phyloP scores from a whole-genome alignment of 2,797 vertebrate species.

The Enteromius trimaculatus region DNA sequence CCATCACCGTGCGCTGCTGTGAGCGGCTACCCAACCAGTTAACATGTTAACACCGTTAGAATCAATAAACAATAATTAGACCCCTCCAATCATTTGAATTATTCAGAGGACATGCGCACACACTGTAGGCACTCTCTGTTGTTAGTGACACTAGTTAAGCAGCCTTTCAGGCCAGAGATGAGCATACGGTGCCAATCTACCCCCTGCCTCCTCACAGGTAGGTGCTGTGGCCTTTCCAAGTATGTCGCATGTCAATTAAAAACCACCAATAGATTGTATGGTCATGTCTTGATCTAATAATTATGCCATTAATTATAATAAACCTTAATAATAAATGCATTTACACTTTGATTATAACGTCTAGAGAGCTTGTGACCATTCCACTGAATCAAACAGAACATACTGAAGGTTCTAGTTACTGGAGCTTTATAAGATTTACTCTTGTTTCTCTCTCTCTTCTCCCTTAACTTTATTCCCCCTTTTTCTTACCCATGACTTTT shows the following conservation, averaged over 20 bases:
- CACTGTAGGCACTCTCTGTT: background rate
- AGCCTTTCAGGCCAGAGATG: constrained; percentile 30
- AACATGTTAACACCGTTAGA: background rate
- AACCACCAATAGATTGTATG: constrained; percentile 3
- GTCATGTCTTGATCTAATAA: background rate
- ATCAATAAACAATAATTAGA: constrained; percentile 43
- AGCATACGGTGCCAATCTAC: constrained; percentile 42
- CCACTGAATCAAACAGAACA: constrained; percentile 12
- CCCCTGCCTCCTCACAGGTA: constrained; percentile 32
- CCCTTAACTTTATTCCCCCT: constrained; percentile 68
- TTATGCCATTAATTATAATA: background rate
- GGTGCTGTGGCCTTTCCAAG: constrained; percentile 18
- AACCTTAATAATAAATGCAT: background rate
- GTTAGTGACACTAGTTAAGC: constrained; percentile 36
- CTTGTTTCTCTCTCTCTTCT: constrained; percentile 52
- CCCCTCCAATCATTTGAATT: constrained; percentile 16
- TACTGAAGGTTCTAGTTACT: background rate
- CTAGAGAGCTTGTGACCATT: background rate
- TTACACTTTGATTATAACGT: background rate
- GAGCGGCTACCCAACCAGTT: background rate
- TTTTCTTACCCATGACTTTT: constrained; percentile 68
- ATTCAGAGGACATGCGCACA: background rate
- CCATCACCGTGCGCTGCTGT: constrained; percentile 1
- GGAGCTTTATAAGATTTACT: background rate
- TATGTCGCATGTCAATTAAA: constrained; percentile 18